These are phyloP conservation scores for Rhyacophila evoluta DNA, from an alignment of 2,888 invertebrate species.

Conservation along the genomic window DNA sequence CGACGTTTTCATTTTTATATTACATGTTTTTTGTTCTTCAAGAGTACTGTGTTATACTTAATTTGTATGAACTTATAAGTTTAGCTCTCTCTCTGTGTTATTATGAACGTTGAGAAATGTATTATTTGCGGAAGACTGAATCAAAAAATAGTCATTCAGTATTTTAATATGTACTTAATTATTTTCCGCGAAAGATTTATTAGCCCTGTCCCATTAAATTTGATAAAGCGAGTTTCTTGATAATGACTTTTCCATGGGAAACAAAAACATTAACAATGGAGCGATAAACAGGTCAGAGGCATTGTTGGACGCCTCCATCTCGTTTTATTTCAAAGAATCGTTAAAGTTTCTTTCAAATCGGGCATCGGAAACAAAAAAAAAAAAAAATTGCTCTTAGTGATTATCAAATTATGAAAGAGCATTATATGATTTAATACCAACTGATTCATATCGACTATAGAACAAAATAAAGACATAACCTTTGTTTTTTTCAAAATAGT, in stretches of 20 bases:
- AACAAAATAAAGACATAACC: too few relatives aligned
- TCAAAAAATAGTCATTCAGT: neutral
- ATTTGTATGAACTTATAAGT: too few relatives aligned
- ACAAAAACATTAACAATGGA: neutral
- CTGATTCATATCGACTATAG: too few relatives aligned
- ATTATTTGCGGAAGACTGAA: neutral
- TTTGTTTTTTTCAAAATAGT: too few relatives aligned
- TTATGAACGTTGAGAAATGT: neutral
- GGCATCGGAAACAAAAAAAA: neutral
- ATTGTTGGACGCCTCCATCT: neutral
- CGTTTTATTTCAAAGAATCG: neutral
- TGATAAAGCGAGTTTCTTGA: constrained; percentile 1
- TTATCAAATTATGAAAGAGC: neutral
- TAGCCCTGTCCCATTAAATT: neutral
- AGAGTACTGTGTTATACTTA: too few relatives aligned
- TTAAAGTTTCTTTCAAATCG: neutral
- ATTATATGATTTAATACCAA: neutral
- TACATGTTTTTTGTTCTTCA: too few relatives aligned
- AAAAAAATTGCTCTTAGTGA: too few relatives aligned
- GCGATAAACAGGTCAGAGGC: neutral
- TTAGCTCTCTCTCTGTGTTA: too few relatives aligned
- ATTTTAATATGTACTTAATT: neutral
- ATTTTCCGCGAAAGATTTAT: neutral
- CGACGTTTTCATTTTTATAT: too few relatives aligned
- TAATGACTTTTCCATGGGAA: constrained; percentile 6